A percentile compares a stretch with the other conserved stretches of the same genome.
phyloP scores from a whole-genome alignment of 2,113 vertebrate genomes.

The Fregata magnificens region DNA sequence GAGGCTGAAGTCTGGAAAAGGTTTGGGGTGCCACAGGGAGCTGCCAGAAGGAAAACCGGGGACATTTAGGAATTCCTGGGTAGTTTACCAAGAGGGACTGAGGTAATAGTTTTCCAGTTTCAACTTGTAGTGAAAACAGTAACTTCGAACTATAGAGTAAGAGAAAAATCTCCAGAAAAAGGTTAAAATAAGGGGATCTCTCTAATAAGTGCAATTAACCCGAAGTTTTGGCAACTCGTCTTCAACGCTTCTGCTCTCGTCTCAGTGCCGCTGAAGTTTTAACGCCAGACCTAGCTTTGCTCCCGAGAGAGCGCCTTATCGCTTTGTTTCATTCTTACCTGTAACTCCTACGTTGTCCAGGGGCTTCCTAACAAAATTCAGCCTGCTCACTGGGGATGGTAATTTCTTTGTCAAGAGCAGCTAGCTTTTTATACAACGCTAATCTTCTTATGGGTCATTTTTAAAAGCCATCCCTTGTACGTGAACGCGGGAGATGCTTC shows the following conservation, averaged over 20 bases:
- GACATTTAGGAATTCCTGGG: no score
- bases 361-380: background rate
- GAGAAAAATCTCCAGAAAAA: background rate
- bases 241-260: background rate
- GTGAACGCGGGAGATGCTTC: background rate
- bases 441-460: background rate
- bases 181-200: background rate
- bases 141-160: fast-evolving
- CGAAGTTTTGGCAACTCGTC: background rate
- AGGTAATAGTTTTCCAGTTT: fast-evolving
- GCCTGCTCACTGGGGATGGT: background rate
- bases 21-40: background rate
- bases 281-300: background rate
- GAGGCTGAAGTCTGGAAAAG: background rate
- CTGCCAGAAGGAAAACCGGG: fast-evolving
- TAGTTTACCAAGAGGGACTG: background rate
- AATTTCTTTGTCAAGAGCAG: background rate
- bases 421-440: background rate
- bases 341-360: no score
- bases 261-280: no score
- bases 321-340: background rate
- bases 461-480: no score
- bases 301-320: background rate
- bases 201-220: fast-evolving
- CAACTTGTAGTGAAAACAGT: background rate